Percentiles rank a stretch among this genome's conserved stretches.
These are phyloP conservation scores for Excalfactoria chinensis DNA, from an alignment of 2,113 vertebrate species.

Conservation along the genomic window DNA sequence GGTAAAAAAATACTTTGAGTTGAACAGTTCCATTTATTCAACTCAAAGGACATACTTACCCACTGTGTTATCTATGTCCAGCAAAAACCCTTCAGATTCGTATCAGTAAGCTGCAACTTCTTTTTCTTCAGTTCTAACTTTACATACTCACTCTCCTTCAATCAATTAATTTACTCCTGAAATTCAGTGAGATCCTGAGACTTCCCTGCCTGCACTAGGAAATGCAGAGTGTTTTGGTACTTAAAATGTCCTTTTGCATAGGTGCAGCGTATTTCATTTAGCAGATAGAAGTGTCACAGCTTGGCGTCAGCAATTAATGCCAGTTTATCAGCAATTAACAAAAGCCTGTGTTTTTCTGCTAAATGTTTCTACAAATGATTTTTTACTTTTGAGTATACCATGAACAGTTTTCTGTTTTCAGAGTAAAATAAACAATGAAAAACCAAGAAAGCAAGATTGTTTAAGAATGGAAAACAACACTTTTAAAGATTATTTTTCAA, in stretches of 20 bases:
- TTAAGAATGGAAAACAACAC: not conserved
- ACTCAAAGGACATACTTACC: not conserved
- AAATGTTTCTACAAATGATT: accelerated
- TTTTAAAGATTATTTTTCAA: not conserved
- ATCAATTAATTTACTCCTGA: not conserved
- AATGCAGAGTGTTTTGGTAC: not conserved
- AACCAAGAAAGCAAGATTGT: slow-evolving; percentile 6
- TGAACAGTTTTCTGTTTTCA: not conserved
- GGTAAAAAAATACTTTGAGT: not conserved
- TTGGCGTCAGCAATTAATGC: not conserved
- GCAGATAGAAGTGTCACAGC: not conserved
- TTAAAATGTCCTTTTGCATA: not conserved
- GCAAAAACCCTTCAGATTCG: not conserved
- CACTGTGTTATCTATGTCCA: not conserved
- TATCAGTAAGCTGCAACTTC: not conserved
- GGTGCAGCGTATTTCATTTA: accelerated
- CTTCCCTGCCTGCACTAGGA: not conserved
- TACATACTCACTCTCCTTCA: not conserved
- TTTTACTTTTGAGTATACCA: not conserved
- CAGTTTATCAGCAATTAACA: not conserved
- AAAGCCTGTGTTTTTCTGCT: not conserved
- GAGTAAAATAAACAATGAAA: not conserved
- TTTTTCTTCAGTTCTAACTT: not conserved
- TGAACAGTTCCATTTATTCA: not conserved
- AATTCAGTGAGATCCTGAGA: not conserved